Conservation (phyloP, 2,888 invertebrate genomes). For the Hydropsyche betteni region DNA sequence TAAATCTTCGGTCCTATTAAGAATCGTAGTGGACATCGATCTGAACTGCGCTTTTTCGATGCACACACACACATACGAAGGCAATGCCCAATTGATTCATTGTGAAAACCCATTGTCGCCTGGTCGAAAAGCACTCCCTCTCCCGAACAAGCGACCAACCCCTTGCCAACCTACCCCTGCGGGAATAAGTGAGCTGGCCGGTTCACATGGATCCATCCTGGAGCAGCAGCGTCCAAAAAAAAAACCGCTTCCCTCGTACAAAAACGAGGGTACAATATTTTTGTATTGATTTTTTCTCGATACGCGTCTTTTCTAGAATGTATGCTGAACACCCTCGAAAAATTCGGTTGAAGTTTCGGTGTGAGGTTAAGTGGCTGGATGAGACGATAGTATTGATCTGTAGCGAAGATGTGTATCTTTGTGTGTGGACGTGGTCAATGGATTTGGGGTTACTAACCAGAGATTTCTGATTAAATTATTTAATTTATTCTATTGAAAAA, state of each 20-base stretch:
- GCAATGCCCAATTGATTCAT: conserved; percentile 23
- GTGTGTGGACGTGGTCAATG: no score
- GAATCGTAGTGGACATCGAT: no score
- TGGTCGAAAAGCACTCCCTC: conserved; percentile 24
- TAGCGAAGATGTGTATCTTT: neutral
- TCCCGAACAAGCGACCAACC: neutral
- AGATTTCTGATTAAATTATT: no score
- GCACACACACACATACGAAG: neutral
- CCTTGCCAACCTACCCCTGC: conserved; percentile 32
- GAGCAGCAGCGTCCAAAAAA: conserved; percentile 2
- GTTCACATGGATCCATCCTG: conserved; percentile 37
- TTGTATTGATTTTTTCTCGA: conserved; percentile 40
- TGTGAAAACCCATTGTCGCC: conserved; percentile 27
- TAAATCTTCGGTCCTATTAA: no score
- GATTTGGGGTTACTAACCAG: no score
- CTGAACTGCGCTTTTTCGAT: no score
- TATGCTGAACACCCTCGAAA: conserved; percentile 20
- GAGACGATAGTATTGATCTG: conserved; percentile 22
- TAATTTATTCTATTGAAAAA: neutral
- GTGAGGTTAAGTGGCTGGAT: neutral
- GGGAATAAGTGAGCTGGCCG: conserved; percentile 39
- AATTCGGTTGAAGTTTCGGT: neutral
- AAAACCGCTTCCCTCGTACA: conserved; percentile 29
- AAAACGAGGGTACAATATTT: conserved; percentile 34
- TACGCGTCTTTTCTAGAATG: conserved; percentile 30